Conservation (phyloP, 1,140 invertebrate genomes). For the Lithobius niger region DNA sequence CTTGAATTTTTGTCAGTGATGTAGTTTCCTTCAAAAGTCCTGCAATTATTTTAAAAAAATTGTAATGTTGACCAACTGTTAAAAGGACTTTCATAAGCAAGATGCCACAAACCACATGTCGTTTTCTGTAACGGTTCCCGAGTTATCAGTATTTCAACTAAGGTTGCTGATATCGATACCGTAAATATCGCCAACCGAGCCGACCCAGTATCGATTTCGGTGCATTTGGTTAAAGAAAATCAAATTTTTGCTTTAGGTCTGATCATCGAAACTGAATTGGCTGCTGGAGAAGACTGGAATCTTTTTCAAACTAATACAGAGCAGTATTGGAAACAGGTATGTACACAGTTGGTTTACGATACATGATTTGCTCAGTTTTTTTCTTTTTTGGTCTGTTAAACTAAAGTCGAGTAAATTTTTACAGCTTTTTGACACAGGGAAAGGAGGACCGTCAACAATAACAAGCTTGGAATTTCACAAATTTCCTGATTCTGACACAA, state of each 20-base stretch:
- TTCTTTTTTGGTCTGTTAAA: slow-evolving; percentile 12
- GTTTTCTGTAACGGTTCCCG: too few species aligned
- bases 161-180: too few species aligned
- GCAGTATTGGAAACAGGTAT: slow-evolving; percentile 76
- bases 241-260: slow-evolving; percentile 39
- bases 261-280: slow-evolving; percentile 82
- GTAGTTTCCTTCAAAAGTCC: too few species aligned
- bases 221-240: too few species aligned
- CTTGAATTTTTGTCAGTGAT: too few species aligned
- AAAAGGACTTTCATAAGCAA: too few species aligned
- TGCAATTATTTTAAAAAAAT: too few species aligned
- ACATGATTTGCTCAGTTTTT: slow-evolving; percentile 16
- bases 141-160: too few species aligned
- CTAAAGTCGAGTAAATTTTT: slow-evolving; percentile 11
- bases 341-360: slow-evolving; percentile 10
- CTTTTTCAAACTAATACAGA: slow-evolving; percentile 63
- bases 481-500: slow-evolving; percentile 48
- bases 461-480: slow-evolving; percentile 73
- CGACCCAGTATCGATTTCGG: too few species aligned
- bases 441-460: slow-evolving; percentile 56
- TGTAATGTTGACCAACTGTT: too few species aligned
- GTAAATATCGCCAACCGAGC: too few species aligned
- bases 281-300: slow-evolving; percentile 59
- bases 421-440: slow-evolving; percentile 73
- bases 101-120: too few species aligned